A percentile compares a stretch with the other conserved stretches of the same genome.
These are phyloP conservation scores for Myotis brandtii DNA, from an alignment of 2,113 vertebrate genomes.

Conservation along the genomic window DNA sequence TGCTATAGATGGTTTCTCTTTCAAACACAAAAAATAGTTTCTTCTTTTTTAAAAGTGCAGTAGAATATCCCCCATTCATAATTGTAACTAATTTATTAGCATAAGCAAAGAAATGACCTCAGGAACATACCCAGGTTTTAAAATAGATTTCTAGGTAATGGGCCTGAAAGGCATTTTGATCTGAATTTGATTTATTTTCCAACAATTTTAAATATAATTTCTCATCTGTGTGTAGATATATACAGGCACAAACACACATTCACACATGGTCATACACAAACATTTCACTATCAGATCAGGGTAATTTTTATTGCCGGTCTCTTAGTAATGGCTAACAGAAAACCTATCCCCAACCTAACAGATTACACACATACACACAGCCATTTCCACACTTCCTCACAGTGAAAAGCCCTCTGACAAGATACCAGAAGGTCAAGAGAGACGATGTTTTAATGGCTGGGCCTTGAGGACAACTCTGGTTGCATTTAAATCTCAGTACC, in stretches of 20 bases:
- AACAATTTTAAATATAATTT: conserved; percentile 80
- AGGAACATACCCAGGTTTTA: conserved; percentile 74
- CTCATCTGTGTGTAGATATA: conserved; percentile 75
- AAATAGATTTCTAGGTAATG: conserved; percentile 71
- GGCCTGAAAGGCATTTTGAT: conserved; percentile 76
- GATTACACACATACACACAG: conserved; percentile 77
- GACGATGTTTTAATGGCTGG: conserved; percentile 81
- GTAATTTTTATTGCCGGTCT: conserved; percentile 80
- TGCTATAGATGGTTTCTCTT: conserved; percentile 72
- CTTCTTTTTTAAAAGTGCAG: conserved; percentile 79
- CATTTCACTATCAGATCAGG: conserved; percentile 78
- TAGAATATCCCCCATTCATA: conserved; percentile 73
- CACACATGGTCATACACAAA: conserved; percentile 70
- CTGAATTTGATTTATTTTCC: conserved; percentile 78
- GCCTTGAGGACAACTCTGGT: conserved; percentile 80
- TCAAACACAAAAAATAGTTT: conserved; percentile 79
- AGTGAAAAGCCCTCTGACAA: conserved; percentile 82
- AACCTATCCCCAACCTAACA: conserved; percentile 79
- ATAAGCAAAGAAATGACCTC: conserved; percentile 74
- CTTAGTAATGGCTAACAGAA: conserved; percentile 78
- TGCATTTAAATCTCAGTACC: conserved; percentile 77
- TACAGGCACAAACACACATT: conserved; percentile 69
- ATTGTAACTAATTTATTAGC: conserved; percentile 74
- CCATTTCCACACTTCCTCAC: conserved; percentile 78
- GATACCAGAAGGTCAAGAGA: conserved; percentile 78